Percentiles rank a stretch among this genome's conserved stretches.
These are phyloP conservation scores for Eupsilia transversa DNA, from an alignment of 2,888 invertebrate species.

Conservation along the genomic window DNA sequence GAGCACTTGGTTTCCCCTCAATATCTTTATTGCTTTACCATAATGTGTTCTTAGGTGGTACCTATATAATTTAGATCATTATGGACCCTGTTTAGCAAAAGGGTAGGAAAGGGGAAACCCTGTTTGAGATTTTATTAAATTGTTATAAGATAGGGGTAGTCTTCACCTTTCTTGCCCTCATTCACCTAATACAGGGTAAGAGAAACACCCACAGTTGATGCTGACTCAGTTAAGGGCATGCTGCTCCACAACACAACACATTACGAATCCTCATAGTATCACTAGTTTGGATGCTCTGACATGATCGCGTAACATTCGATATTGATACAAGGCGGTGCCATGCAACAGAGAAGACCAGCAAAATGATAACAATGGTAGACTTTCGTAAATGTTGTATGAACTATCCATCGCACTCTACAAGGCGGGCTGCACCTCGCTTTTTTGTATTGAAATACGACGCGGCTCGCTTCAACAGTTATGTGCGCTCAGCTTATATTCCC, in stretches of 20 bases:
- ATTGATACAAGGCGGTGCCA: not conserved
- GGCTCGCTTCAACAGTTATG: not conserved
- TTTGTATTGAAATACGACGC: not conserved
- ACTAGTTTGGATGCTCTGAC: not conserved
- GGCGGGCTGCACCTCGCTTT: too few species aligned
- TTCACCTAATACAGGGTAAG: not conserved
- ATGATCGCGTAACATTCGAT: not conserved
- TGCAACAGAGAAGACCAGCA: not conserved
- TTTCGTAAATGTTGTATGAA: not conserved
- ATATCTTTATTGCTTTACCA: too few species aligned
- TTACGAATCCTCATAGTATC: not conserved
- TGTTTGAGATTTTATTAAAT: too few species aligned
- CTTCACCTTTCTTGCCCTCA: not conserved
- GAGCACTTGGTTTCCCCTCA: not conserved
- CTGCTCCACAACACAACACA: not conserved
- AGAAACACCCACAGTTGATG: too few species aligned
- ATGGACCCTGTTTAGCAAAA: too few species aligned
- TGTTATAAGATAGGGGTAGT: too few species aligned
- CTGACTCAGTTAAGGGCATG: not conserved
- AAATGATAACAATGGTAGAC: not conserved
- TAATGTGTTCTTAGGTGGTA: too few species aligned
- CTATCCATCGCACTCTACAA: not conserved
- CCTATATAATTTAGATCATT: too few species aligned
- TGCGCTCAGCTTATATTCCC: not conserved
- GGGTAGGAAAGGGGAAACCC: too few species aligned